phyloP scores from a whole-genome alignment of 2,113 vertebrate genomes.

The Mystacornis crossleyi region DNA sequence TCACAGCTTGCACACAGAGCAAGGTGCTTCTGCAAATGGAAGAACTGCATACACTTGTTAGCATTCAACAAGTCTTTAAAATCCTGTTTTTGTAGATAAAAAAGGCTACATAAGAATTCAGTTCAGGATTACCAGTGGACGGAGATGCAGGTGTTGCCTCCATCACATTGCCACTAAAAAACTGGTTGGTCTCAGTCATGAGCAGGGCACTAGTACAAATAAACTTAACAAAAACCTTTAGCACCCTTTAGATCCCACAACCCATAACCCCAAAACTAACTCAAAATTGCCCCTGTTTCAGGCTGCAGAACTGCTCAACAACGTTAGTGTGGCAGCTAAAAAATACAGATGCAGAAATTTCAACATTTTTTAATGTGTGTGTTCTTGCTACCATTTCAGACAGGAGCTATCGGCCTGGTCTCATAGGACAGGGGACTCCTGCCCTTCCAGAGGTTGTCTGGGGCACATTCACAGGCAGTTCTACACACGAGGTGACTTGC shows the following conservation, averaged over 20 bases:
- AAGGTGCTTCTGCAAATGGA: slow-evolving; percentile 62
- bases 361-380: slow-evolving; percentile 1
- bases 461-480: slow-evolving; percentile 65
- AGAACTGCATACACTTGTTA: slow-evolving; percentile 77
- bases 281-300: slow-evolving; percentile 17
- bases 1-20: slow-evolving; percentile 60
- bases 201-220: slow-evolving; percentile 8
- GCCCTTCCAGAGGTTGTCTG: neutral
- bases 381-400: slow-evolving; percentile 36
- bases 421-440: neutral
- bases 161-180: slow-evolving; percentile 39
- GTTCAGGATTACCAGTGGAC: slow-evolving; percentile 19
- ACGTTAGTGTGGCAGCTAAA: slow-evolving; percentile 60
- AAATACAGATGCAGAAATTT: slow-evolving; percentile 43
- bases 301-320: slow-evolving; percentile 49
- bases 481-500: neutral
- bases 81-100: slow-evolving; percentile 57
- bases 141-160: slow-evolving; percentile 8
- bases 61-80: slow-evolving; percentile 68
- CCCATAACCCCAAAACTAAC: slow-evolving; percentile 24
- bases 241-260: slow-evolving; percentile 43
- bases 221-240: slow-evolving; percentile 1
- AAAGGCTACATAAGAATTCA: slow-evolving; percentile 63
- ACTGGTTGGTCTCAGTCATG: neutral
- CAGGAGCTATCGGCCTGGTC: neutral